A percentile compares a stretch with the other conserved stretches of the same genome.
phyloP scores from a whole-genome alignment of 2,888 invertebrate species.

The Drosophila merina region DNA sequence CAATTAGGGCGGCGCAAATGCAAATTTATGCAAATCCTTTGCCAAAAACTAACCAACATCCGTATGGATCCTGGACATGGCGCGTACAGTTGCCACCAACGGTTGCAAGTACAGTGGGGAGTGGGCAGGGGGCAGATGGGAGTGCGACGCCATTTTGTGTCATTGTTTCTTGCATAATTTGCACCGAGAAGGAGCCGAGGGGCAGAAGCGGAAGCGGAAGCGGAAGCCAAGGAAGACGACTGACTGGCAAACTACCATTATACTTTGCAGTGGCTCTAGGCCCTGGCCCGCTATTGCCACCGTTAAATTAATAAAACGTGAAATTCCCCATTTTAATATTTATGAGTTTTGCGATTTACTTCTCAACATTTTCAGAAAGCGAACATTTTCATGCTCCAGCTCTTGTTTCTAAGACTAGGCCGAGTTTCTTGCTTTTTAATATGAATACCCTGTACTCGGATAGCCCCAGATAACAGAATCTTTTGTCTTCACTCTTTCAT shows the following conservation, averaged over 20 bases:
- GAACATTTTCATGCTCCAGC: constrained; percentile 1
- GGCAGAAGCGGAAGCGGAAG: constrained; percentile 32
- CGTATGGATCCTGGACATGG: constrained; percentile 24
- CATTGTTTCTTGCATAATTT: constrained; percentile 46
- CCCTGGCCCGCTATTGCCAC: constrained; percentile 53
- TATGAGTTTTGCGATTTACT: constrained; percentile 65
- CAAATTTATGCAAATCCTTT: constrained; percentile 76
- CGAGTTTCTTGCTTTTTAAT: neutral
- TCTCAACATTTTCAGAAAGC: constrained; percentile 26
- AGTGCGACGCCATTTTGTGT: constrained; percentile 44
- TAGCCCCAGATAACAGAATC: no score
- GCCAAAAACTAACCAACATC: constrained; percentile 76
- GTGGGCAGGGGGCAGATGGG: no score
- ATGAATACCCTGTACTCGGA: no score
- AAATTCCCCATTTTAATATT: constrained; percentile 81
- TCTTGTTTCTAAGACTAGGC: neutral
- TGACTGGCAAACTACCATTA: constrained; percentile 66
- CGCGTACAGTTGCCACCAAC: constrained; percentile 53
- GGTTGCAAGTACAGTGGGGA: neutral
- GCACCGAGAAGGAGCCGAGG: constrained; percentile 14
- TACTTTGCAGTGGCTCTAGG: constrained; percentile 28
- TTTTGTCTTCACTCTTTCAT: neutral
- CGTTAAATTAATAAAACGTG: constrained; percentile 80
- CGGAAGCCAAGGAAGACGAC: constrained; percentile 45
- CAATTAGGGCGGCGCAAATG: constrained; percentile 69